phyloP scores from a whole-genome alignment of 1,140 invertebrate species.

The Lithobius niger region DNA sequence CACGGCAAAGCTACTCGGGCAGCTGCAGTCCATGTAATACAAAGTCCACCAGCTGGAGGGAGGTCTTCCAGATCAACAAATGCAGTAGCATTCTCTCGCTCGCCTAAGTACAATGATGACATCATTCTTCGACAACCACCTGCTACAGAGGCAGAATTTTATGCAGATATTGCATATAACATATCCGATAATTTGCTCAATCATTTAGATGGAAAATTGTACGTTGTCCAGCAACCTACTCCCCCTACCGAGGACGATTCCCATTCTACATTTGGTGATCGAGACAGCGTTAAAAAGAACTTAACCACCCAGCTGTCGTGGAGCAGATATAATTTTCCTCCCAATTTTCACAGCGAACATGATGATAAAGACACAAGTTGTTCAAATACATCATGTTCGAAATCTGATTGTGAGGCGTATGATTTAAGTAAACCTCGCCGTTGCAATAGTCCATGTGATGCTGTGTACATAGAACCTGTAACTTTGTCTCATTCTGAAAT shows the following conservation, averaged over 20 bases:
- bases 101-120: conserved; percentile 3
- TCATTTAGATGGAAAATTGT: conserved; percentile 47
- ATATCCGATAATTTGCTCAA: conserved; percentile 48
- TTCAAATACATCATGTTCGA: no score
- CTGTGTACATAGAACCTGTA: neutral
- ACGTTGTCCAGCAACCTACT: conserved; percentile 26
- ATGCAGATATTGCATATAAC: conserved; percentile 43
- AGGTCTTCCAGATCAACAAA: no score
- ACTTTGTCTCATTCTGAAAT: conserved; percentile 1
- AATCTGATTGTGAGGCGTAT: neutral
- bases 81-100: no score
- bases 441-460: neutral
- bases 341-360: conserved; percentile 9
- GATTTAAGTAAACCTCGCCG: neutral
- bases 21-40: conserved; percentile 19
- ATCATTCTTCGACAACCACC: conserved; percentile 11
- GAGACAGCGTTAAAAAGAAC: neutral
- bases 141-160: conserved; percentile 39
- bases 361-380: no score
- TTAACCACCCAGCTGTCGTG: neutral
- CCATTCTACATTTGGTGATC: neutral
- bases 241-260: conserved; percentile 19
- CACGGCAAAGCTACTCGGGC: no score
- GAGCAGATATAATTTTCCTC: conserved; percentile 19
- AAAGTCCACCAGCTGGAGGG: conserved; percentile 12